phyloP scores from a whole-genome alignment of 2,113 vertebrate species.

The Eublepharis macularius region DNA sequence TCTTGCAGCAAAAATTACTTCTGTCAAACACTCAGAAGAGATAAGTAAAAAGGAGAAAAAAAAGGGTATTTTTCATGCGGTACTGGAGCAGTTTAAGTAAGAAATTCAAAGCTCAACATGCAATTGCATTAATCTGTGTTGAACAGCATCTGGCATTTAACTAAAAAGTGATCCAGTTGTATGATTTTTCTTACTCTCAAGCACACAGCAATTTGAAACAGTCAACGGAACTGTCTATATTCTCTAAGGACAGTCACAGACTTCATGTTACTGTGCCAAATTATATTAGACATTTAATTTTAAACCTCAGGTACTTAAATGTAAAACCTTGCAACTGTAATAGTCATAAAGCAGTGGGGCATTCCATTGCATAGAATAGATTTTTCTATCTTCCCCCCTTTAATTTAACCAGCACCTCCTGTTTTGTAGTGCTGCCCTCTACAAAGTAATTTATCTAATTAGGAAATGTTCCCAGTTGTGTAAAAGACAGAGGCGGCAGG shows the following conservation, averaged over 20 bases:
- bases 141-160: constrained; percentile 53
- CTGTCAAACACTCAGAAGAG: constrained; percentile 79
- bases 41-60: constrained; percentile 63
- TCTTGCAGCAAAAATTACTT: constrained; percentile 81
- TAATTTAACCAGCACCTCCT: constrained; percentile 76
- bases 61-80: constrained; percentile 79
- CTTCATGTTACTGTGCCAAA: constrained; percentile 74
- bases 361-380: constrained; percentile 69
- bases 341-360: constrained; percentile 77
- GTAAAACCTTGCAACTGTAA: constrained; percentile 72
- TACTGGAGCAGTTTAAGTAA: constrained; percentile 50
- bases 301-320: constrained; percentile 78
- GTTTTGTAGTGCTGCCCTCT: constrained; percentile 71
- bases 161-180: constrained; percentile 45
- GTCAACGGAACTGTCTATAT: constrained; percentile 68
- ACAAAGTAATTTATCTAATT: constrained; percentile 80
- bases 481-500: constrained; percentile 68
- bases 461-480: constrained; percentile 73
- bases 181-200: constrained; percentile 12
- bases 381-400: constrained; percentile 65
- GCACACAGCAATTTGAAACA: constrained; percentile 68
- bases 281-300: constrained; percentile 81
- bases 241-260: constrained; percentile 69
- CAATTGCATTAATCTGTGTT: constrained; percentile 62
- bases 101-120: constrained; percentile 65